These are phyloP conservation scores for Heteractis magnifica DNA, from an alignment of 92 coral and sea anemone species.

Conservation along the genomic window DNA sequence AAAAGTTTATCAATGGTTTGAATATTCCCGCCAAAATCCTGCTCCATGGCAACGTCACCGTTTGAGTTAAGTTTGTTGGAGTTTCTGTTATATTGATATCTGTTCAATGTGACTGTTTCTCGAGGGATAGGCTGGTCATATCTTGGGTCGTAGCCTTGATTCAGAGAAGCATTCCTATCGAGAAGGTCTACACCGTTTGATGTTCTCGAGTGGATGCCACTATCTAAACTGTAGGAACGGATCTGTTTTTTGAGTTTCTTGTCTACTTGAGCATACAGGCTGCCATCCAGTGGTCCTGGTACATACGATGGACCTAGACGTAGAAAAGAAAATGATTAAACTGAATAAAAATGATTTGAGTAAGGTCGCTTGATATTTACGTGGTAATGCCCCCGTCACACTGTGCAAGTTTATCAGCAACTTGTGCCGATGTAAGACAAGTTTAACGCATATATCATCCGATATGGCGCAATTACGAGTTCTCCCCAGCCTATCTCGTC, in stretches of 20 bases:
- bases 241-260: slow-evolving; percentile 81
- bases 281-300: slow-evolving; percentile 96
- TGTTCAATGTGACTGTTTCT: slow-evolving; percentile 43
- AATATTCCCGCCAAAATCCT: slow-evolving; percentile 57
- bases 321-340: too few relatives aligned
- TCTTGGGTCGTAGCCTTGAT: slow-evolving; percentile 49
- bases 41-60: slow-evolving; percentile 43
- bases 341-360: background rate
- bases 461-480: too few relatives aligned
- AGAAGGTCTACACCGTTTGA: slow-evolving; percentile 32
- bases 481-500: too few relatives aligned
- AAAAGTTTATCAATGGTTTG: slow-evolving; percentile 84
- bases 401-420: too few relatives aligned
- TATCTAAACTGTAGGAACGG: slow-evolving; percentile 74
- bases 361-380: background rate
- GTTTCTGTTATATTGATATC: slow-evolving; percentile 29
- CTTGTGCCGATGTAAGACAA: too few relatives aligned
- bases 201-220: slow-evolving; percentile 54
- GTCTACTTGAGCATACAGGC: slow-evolving; percentile 94
- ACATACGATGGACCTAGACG: slow-evolving; percentile 67
- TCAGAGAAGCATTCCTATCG: slow-evolving; percentile 8
- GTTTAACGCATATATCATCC: too few relatives aligned
- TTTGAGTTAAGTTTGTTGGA: slow-evolving; percentile 41
- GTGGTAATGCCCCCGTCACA: too few relatives aligned
- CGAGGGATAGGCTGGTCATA: slow-evolving; percentile 25